Evolutionary conservation across 2,797 vertebrate species (phyloP).

Genomic region (Zonotrichia albicollis): DNA sequence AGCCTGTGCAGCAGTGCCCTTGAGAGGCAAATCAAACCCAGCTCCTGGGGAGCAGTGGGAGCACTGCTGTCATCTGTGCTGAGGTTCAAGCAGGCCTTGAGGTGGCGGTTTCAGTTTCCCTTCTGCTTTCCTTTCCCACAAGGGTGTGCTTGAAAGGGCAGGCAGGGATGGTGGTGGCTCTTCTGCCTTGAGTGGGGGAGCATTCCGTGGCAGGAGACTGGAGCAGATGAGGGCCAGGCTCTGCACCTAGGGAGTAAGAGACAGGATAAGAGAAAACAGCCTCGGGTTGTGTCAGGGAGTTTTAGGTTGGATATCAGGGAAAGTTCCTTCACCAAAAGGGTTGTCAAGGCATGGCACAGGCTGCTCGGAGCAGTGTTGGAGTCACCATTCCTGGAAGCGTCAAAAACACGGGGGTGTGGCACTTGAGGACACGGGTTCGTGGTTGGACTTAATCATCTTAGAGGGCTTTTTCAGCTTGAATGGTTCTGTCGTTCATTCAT

Average conservation of each 20-base stretch:
- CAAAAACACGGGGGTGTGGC: not conserved
- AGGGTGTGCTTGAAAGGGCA: not conserved
- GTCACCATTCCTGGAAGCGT: not conserved
- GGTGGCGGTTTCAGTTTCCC: not conserved
- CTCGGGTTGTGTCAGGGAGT: not conserved
- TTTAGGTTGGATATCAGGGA: not conserved
- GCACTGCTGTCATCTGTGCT: not conserved
- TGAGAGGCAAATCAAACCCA: constrained; percentile 30
- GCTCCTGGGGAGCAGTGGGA: not conserved
- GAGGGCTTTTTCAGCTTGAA: not conserved
- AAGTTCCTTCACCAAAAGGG: not conserved
- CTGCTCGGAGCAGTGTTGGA: not conserved
- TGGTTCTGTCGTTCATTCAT: not conserved
- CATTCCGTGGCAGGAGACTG: not conserved
- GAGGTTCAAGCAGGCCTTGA: not conserved
- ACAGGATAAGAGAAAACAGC: not conserved
- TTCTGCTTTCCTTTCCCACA: not conserved
- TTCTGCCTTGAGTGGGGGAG: not conserved
- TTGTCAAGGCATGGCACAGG: not conserved
- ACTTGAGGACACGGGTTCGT: not conserved
- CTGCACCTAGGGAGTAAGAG: not conserved
- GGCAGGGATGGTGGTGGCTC: not conserved
- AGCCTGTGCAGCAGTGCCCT: constrained; percentile 25
- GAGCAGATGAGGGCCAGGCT: not conserved
- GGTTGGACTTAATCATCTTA: not conserved